Base-by-base conservation (phyloP, 2,113 vertebrate genomes). In the Sander lucioperca region DNA sequence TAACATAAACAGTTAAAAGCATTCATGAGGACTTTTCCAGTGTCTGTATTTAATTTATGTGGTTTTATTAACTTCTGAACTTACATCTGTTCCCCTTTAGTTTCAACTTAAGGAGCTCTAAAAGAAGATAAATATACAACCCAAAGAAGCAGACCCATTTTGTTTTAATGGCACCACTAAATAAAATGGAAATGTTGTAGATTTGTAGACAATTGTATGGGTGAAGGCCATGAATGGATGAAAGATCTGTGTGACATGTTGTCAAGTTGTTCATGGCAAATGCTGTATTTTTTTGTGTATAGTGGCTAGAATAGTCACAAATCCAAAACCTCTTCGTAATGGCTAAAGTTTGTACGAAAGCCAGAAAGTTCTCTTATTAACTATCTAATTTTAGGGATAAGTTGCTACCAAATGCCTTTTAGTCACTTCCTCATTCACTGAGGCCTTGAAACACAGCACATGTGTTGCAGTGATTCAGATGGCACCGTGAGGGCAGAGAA, bases 401-500 rank as follows among this genome's bases (percentile, higher is more conserved):
- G 33, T 54, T 8, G 6, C 57, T 12, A 1, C 21, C 5, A 36
- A 74, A 51, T 39, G 30, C 16, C 27, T 12, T 14, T 53, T 30
- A 56, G 23, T 56, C 36, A 43, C 48, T n/a, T 6, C 0, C 15
- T 21, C 9, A 48, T 33, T 61, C 23, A 39, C 58, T 21, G 13
- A 48, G 67, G 67, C 36, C 39, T 14, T 68, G 43, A 27, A 74
- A 68, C 23, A 3, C 15, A 61, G 27, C 82, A 62, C 61, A 68
- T 57, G 59, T 45, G 47, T 39, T 68, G 56, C 21, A 48, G 36
- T 54, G 61, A 67, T 77, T 73, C 77, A 56, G 27, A 68, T 71
- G 73, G 68, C 6, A n/a, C 45, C 33, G 71, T n/a, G 45, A 73
- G 33, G 43, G 43, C 45, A 74, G 36, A 75, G 65, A 58, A 16